These are phyloP conservation scores for Gorsachius magnificus DNA, from an alignment of 2,797 vertebrate species.

Conservation along the genomic window DNA sequence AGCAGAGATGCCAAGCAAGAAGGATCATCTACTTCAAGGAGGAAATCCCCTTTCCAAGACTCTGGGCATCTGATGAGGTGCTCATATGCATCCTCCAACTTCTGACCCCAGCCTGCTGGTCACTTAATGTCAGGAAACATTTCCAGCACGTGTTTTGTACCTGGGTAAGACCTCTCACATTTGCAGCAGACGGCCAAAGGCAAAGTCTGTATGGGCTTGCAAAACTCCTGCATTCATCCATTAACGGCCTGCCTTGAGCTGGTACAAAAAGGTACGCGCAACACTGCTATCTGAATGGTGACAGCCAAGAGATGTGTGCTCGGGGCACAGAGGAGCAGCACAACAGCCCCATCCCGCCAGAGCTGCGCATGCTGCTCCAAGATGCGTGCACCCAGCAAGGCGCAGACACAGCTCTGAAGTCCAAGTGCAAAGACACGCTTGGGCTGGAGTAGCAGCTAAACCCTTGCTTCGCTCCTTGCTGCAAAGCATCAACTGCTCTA, in stretches of 20 bases:
- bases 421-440: not conserved
- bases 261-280: not conserved
- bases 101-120: not conserved
- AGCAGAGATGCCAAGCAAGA: not conserved
- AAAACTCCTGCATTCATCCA: accelerated
- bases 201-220: not conserved
- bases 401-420: not conserved
- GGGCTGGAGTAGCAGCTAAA: not conserved
- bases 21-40: not conserved
- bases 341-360: not conserved
- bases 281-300: not conserved
- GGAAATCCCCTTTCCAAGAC: not conserved
- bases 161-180: not conserved
- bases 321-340: not conserved
- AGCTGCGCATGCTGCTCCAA: not conserved
- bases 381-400: not conserved
- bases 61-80: not conserved
- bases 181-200: not conserved
- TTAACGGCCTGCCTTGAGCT: not conserved
- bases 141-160: not conserved
- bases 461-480: not conserved
- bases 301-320: accelerated
- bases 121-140: not conserved
- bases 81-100: not conserved
- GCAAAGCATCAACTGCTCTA: not conserved